These are phyloP conservation scores for Heteropelma amictum DNA, from an alignment of 2,888 invertebrate genomes.

Conservation along the genomic window DNA sequence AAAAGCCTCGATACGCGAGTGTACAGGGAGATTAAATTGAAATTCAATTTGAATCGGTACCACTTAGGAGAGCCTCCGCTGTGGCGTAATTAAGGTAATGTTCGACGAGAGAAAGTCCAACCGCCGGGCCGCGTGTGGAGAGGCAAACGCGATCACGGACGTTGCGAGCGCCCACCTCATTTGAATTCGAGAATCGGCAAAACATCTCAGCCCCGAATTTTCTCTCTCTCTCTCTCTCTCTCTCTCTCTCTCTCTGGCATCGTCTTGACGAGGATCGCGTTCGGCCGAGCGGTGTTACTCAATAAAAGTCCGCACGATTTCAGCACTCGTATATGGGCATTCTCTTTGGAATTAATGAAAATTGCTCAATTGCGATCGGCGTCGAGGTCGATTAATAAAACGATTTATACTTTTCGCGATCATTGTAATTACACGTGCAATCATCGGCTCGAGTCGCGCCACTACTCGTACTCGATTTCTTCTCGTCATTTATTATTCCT, in stretches of 20 bases:
- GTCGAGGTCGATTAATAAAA: conserved; percentile 7
- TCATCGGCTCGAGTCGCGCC: not conserved
- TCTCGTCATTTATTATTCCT: not conserved
- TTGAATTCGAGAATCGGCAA: conserved; percentile 52
- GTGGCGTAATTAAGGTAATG: conserved; percentile 57
- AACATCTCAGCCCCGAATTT: conserved; percentile 38
- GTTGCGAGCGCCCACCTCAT: conserved; percentile 40
- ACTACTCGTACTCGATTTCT: not conserved
- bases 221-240: conserved; percentile 24
- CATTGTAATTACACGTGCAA: conserved; percentile 24
- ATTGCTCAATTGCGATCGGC: conserved; percentile 44
- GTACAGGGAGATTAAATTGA: conserved; percentile 53
- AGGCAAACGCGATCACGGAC: conserved; percentile 35
- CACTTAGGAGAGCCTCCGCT: conserved; percentile 44
- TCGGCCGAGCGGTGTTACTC: conserved; percentile 36
- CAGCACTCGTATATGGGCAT: conserved; percentile 4
- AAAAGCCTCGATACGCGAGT: conserved; percentile 39
- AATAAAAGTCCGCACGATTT: conserved; percentile 38
- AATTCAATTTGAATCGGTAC: conserved; percentile 54
- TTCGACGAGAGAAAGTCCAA: conserved; percentile 53
- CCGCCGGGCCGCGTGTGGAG: not conserved
- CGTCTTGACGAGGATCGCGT: not conserved
- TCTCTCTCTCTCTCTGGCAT: not conserved
- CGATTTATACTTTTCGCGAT: not conserved
- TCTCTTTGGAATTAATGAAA: conserved; percentile 49